phyloP scores from a whole-genome alignment of 2,888 invertebrate species.

The Metacarcinus magister region DNA sequence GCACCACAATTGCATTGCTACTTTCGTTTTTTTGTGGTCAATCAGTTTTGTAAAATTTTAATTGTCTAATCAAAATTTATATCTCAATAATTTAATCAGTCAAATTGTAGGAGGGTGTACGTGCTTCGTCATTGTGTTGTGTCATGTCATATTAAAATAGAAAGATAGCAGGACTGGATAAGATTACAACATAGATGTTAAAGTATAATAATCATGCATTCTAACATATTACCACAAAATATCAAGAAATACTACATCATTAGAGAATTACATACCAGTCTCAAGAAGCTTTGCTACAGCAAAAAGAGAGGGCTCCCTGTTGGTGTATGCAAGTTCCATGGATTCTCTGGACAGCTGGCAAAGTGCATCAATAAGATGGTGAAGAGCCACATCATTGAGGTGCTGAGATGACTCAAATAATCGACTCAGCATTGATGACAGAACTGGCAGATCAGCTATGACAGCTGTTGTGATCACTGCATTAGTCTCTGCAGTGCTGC shows the following conservation, averaged over 20 bases:
- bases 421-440: slow-evolving; percentile 95
- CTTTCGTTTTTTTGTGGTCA: too few relatives aligned
- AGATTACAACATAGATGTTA: too few relatives aligned
- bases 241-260: neutral
- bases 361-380: slow-evolving; percentile 97
- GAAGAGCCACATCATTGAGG: slow-evolving; percentile 96
- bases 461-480: slow-evolving; percentile 97
- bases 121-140: too few relatives aligned
- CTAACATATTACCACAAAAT: slow-evolving; percentile 11
- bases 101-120: too few relatives aligned
- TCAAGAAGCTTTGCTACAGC: slow-evolving; percentile 99
- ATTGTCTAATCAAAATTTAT: too few relatives aligned
- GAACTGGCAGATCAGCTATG: slow-evolving; percentile 96
- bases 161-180: too few relatives aligned
- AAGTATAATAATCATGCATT: too few relatives aligned
- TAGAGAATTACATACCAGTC: slow-evolving; percentile 87
- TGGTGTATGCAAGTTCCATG: slow-evolving; percentile 98
- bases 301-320: slow-evolving; percentile 98
- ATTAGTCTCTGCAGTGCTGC: slow-evolving; percentile 87
- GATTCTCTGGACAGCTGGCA: slow-evolving; percentile 98
- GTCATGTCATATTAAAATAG: too few relatives aligned
- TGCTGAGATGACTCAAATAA: slow-evolving; percentile 97
- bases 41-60: too few relatives aligned
- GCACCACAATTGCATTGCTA: too few relatives aligned
- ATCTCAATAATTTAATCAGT: too few relatives aligned